A percentile compares a stretch with the other conserved stretches of the same genome.
Conservation (phyloP, 1,140 invertebrate genomes). For the Mamestra configurata region DNA sequence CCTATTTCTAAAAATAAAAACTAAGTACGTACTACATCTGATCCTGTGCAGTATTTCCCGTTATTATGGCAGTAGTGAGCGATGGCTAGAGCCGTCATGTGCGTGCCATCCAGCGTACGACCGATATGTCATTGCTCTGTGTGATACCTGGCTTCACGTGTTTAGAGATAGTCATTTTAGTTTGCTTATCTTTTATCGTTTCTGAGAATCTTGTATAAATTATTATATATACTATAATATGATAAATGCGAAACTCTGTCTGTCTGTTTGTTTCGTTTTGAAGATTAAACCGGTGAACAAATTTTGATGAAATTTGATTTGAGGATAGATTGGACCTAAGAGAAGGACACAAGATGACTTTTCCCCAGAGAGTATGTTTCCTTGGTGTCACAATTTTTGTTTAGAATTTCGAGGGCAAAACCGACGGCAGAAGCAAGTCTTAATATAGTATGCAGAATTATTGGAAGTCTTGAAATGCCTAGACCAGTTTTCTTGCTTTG, state of each 20-base stretch:
- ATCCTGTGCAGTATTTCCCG: conserved; percentile 24
- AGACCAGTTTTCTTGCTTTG: background rate
- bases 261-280: too few relatives aligned
- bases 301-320: too few relatives aligned
- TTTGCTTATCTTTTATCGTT: conserved; percentile 22
- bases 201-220: background rate
- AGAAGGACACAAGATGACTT: too few relatives aligned
- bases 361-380: too few relatives aligned
- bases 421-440: too few relatives aligned
- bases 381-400: too few relatives aligned
- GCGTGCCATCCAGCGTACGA: background rate
- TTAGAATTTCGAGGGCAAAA: too few relatives aligned
- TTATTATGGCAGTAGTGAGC: conserved; percentile 28
- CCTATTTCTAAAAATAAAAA: conserved; percentile 18
- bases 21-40: conserved; percentile 15
- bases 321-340: too few relatives aligned
- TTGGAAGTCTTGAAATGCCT: background rate
- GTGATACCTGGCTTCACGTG: background rate
- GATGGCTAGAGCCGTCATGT: conserved; percentile 8
- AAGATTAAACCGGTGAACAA: too few relatives aligned
- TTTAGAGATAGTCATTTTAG: background rate
- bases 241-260: too few relatives aligned
- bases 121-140: conserved; percentile 36
- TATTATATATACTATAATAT: too few relatives aligned
- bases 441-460: too few relatives aligned